Base-by-base conservation (phyloP, 2,113 vertebrate genomes). In the Microtus ochrogaster region DNA sequence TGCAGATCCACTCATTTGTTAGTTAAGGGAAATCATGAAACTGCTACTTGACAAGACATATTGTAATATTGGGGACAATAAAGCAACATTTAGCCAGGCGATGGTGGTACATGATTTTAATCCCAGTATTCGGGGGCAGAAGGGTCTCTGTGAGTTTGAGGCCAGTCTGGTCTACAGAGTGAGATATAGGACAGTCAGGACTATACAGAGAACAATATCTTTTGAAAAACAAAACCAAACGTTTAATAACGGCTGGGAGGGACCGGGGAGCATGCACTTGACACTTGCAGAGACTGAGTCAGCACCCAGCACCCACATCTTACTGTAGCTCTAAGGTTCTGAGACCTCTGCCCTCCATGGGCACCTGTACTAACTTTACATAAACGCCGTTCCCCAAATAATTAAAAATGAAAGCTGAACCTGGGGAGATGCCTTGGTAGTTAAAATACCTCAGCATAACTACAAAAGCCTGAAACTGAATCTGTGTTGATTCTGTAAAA, bases 11-110 rank as follows among this genome's bases (percentile, higher is more conserved):
- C 17, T 55, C 55, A 74, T 24, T 94, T 90, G 77, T 68, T 65
- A 70, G 79, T 74, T 94, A 90, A 79, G 82, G 82, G 33, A 83
- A 77, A 83, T 88, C 22, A 84, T 88, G 36, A 83, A 88, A 83
- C 36, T 30, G 66, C 30, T 88, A 16, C 77, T 58, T 66, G 17
- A 65, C 24, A 73, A 84, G 82, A 82, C 16, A 13, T 41, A 36
- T 33, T n/a, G 65, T 33, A n/a, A 44, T 28, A 58, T 39, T 84
- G 74, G 47, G 13, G 41, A 78, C 36, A 52, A 82, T 72, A 66
- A 87, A 79, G 58, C 41, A 92, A 76, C 13, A 88, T 41, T 89
- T 47, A 84, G 16, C 33, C 14, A 2, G 33, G 68, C 7, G 16
- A 36, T 70, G 68, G 16, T 70, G 47, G 47, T 47, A 8, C 47